A percentile compares a stretch with the other conserved stretches of the same genome.
Evolutionary conservation across 2,888 invertebrate genomes (phyloP).

Genomic region (Lycaena phlaeas): DNA sequence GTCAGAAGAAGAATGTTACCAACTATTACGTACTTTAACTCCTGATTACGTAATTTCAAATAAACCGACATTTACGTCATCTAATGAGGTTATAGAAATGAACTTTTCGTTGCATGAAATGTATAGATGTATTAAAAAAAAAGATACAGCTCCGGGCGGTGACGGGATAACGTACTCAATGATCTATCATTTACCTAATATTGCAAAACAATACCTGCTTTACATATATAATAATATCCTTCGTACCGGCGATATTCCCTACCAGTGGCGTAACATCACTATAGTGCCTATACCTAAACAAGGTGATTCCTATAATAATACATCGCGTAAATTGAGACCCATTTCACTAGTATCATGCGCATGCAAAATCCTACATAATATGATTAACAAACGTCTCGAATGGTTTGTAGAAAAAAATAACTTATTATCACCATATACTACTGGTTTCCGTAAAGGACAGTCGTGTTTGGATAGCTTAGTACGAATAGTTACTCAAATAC

Average conservation of each 20-base stretch:
- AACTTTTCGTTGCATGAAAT: too few species aligned
- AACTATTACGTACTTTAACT: too few species aligned
- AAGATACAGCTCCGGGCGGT: too few species aligned
- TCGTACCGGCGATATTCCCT: slow-evolving; percentile 42
- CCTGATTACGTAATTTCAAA: too few species aligned
- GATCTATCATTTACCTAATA: slow-evolving; percentile 7
- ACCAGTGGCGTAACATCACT: slow-evolving; percentile 45
- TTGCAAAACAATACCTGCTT: not conserved
- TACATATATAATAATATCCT: slow-evolving; percentile 7
- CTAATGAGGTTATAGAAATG: too few species aligned
- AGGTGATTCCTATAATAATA: slow-evolving; percentile 2
- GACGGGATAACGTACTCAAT: too few species aligned
- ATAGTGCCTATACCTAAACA: slow-evolving; percentile 8
- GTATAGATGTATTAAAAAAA: too few species aligned
- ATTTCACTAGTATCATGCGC: slow-evolving; percentile 6
- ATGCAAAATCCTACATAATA: slow-evolving; percentile 7
- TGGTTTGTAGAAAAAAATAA: slow-evolving; percentile 8
- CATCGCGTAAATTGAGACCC: slow-evolving; percentile 5
- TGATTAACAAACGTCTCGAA: slow-evolving; percentile 4
- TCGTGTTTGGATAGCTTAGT: slow-evolving; percentile 5
- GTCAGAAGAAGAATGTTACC: too few species aligned
- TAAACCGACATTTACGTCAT: too few species aligned
- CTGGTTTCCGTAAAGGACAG: slow-evolving; percentile 3
- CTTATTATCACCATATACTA: slow-evolving; percentile 9
- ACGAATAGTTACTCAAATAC: not conserved